Evolutionary conservation across 2,888 invertebrate genomes (phyloP).

Genomic region (Euzophera pinguis): DNA sequence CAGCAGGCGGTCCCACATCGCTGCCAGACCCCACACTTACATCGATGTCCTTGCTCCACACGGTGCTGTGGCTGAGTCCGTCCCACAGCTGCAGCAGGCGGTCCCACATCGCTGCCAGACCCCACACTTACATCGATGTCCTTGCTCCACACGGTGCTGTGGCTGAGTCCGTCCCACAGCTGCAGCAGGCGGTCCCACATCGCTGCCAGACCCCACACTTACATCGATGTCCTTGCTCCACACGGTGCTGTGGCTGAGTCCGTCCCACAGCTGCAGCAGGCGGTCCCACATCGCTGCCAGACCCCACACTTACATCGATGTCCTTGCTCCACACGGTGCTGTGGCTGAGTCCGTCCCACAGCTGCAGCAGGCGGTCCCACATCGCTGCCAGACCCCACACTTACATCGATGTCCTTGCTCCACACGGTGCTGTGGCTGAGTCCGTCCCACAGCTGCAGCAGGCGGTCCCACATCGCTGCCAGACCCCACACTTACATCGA

Average conservation of each 20-base stretch:
- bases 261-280: constrained; percentile 93
- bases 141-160: no score
- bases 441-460: constrained; percentile 93
- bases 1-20: constrained; percentile 87
- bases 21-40: constrained; percentile 92
- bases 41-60: no score
- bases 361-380: constrained; percentile 87
- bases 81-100: constrained; percentile 93
- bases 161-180: constrained; percentile 94
- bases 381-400: constrained; percentile 92
- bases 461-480: constrained; percentile 87
- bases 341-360: constrained; percentile 94
- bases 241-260: constrained; percentile 89
- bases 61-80: constrained; percentile 89
- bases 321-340: no score
- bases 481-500: constrained; percentile 95
- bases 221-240: no score
- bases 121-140: no score
- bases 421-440: constrained; percentile 90
- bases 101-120: constrained; percentile 89
- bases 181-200: constrained; percentile 89
- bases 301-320: constrained; percentile 95
- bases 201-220: constrained; percentile 91
- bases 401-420: no score
- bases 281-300: constrained; percentile 89